A percentile compares a stretch with the other conserved stretches of the same genome.
Conservation (phyloP, 2,797 vertebrate genomes). For the Bryconaethiops microstoma region DNA sequence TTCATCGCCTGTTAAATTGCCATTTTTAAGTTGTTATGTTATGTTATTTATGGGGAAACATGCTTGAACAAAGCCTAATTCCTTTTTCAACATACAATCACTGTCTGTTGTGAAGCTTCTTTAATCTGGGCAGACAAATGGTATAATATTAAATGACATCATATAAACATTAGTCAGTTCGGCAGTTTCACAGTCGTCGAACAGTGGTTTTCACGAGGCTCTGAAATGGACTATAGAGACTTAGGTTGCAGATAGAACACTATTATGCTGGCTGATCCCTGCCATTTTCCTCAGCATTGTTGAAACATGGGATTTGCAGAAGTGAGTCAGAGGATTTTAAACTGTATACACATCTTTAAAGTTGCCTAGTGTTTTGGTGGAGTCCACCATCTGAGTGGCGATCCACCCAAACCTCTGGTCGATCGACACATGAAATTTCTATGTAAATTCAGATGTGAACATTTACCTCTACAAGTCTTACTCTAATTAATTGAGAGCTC, state of each 20-base stretch:
- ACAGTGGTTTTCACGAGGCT: slow-evolving; percentile 33
- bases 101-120: slow-evolving; percentile 19
- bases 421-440: background rate
- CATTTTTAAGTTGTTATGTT: background rate
- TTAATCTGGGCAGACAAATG: slow-evolving; percentile 34
- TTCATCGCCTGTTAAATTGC: background rate
- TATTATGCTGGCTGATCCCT: slow-evolving; percentile 20
- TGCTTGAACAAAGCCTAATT: background rate
- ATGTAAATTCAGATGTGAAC: background rate
- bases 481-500: background rate
- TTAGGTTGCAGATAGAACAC: slow-evolving; percentile 40
- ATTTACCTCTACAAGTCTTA: background rate
- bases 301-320: slow-evolving; percentile 50
- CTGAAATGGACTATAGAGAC: slow-evolving; percentile 43
- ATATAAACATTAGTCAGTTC: slow-evolving; percentile 21
- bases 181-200: background rate
- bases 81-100: background rate
- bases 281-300: slow-evolving; percentile 45
- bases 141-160: slow-evolving; percentile 21
- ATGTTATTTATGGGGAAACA: slow-evolving; percentile 27
- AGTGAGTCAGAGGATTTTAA: slow-evolving; percentile 53
- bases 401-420: slow-evolving; percentile 33
- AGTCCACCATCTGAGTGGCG: slow-evolving; percentile 27
- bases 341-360: slow-evolving; percentile 40
- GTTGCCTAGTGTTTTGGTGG: slow-evolving; percentile 29